A percentile compares a stretch with the other conserved stretches of the same genome.
Conservation (phyloP, 2,888 invertebrate species). For the Aradus depressus region DNA sequence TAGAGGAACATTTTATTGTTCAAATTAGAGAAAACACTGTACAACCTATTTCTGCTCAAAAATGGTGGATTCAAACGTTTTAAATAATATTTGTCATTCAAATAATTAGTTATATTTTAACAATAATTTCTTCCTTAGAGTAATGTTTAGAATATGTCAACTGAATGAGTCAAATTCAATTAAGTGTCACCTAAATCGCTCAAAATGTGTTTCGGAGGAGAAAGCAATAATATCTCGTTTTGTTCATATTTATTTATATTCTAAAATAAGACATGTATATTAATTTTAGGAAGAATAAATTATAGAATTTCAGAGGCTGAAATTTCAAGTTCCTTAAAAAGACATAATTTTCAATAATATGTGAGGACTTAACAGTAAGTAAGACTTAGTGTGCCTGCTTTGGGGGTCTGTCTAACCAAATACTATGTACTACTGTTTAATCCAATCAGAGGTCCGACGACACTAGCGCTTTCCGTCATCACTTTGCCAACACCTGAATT, state of each 20-base stretch:
- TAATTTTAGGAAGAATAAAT: neutral
- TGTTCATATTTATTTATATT: constrained; percentile 1
- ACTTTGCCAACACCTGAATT: no score
- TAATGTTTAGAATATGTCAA: no score
- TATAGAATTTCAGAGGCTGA: neutral
- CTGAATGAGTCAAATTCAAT: no score
- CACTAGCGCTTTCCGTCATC: no score
- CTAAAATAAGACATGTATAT: neutral
- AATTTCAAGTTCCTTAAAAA: constrained; percentile 14
- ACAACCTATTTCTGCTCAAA: no score
- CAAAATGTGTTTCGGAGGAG: constrained; percentile 4
- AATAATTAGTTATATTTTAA: neutral
- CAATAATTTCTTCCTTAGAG: neutral
- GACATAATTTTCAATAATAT: constrained; percentile 9
- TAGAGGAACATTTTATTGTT: no score
- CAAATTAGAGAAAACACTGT: no score
- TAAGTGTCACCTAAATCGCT: constrained; percentile 10
- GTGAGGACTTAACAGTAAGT: neutral
- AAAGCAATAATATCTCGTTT: constrained; percentile 11
- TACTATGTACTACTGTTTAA: neutral
- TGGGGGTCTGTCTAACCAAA: neutral
- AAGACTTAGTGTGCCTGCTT: constrained; percentile 5
- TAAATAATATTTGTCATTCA: neutral
- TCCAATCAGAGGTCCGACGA: no score
- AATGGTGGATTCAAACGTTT: neutral